Evolutionary conservation across 1,140 invertebrate genomes (phyloP).

Genomic region (Danaus melanippus): DNA sequence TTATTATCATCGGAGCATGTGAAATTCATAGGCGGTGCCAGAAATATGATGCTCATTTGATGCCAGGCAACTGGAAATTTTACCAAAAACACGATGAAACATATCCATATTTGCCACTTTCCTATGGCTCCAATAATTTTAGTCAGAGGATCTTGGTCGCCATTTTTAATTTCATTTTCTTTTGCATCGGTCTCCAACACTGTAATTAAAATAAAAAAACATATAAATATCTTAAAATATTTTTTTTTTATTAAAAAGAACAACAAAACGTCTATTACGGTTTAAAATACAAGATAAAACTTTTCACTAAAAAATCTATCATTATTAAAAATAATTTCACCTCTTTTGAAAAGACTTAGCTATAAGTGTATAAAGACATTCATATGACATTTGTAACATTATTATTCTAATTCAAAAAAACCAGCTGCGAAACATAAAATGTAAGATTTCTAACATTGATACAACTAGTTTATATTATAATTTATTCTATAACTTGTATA

Average conservation of each 20-base stretch:
- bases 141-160: conserved; percentile 46
- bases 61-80: conserved; percentile 84
- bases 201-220: conserved; percentile 38
- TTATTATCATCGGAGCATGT: conserved; percentile 46
- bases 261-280: not conserved
- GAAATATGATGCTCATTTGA: conserved; percentile 78
- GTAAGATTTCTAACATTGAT: too few species aligned
- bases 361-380: not conserved
- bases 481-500: too few species aligned
- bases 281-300: too few species aligned
- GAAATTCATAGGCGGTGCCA: conserved; percentile 74
- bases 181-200: conserved; percentile 55
- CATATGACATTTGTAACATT: not conserved
- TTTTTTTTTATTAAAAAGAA: not conserved
- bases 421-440: too few species aligned
- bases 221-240: conserved; percentile 6
- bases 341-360: conserved; percentile 1
- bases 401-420: too few species aligned
- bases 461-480: too few species aligned
- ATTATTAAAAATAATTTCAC: not conserved
- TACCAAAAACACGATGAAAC: conserved; percentile 76
- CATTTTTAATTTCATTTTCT: conserved; percentile 36
- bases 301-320: not conserved
- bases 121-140: conserved; percentile 78
- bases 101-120: conserved; percentile 80